Evolutionary conservation across 2,888 invertebrate species (phyloP), one percentile per base, ranked within the genome.

Genomic region (Dasypolia templi): DNA sequence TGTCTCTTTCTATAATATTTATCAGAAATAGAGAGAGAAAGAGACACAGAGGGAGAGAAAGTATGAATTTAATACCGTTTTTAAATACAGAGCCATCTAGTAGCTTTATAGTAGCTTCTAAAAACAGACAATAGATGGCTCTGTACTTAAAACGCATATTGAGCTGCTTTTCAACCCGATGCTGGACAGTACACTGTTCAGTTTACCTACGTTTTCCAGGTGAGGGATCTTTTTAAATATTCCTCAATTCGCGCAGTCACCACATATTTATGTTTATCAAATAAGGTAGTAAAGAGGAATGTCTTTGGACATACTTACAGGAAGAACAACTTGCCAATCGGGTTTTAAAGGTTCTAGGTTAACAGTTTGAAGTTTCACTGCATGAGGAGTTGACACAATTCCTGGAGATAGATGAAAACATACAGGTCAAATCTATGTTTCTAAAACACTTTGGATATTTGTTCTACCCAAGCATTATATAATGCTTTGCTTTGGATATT

Each of bases 221-320:
- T 17, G 44, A 5, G 9, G n/a, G 9, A n/a, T 17, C 35, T 59
- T 42, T 42, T 26, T 42, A 42, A 26, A 56, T 19, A 19, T 9
- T 56, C 2, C 19, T n/a, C n/a, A 39, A 59, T n/a, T 59, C n/a
- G 19, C 19, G 29, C 19, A 22, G 46, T 26, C 42, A 6, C 29
- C 19, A 9, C 29, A 19, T 44, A 46, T 1, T 46, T 44, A 58
- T 11, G 19, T 56, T 19, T 56, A 19, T 61, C 19, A 26, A 42
- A 22, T 46, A 46, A 5, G 22, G n/a, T 19, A 46, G 11, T 29
- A 39, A n/a, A 53, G 19, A 53, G 17, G 0, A 12, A 19, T 53
- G 5, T 32, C 56, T 42, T 32, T 32, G 6, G 32, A 5, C 12
- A 39, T 72, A 72, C 73, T 73, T 55, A 73, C 73, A 39, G 46